Conservation (phyloP, 2,113 vertebrate species). For the Bubalus kerabau region DNA sequence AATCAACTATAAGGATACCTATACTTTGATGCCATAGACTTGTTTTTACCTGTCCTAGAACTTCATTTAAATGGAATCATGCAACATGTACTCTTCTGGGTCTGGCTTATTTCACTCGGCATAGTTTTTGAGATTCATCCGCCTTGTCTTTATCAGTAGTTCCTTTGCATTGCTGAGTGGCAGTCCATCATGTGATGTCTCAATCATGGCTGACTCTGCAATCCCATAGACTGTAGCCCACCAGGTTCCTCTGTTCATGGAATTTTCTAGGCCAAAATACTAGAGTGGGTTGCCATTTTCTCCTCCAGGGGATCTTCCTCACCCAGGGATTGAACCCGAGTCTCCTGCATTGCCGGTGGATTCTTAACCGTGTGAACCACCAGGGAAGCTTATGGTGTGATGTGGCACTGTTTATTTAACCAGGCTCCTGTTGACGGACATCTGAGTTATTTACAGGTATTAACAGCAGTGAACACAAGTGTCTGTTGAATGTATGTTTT, state of each 20-base stretch:
- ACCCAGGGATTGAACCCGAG: not conserved
- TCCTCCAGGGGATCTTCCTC: not conserved
- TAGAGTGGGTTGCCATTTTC: not conserved
- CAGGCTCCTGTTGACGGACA: not conserved
- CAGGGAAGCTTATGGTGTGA: not conserved
- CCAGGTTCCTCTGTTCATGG: not conserved
- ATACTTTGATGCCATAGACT: not conserved
- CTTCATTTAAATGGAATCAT: not conserved
- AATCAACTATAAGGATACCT: not conserved
- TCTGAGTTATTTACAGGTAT: not conserved
- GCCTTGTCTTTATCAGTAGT: too few species aligned
- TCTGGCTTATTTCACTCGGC: not conserved
- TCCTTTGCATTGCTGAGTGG: not conserved
- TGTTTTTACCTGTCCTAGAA: not conserved
- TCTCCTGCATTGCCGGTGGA: not conserved
- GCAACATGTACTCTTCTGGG: too few species aligned
- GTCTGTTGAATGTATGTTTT: not conserved
- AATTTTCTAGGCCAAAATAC: not conserved
- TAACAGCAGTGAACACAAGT: not conserved
- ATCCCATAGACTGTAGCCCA: not conserved
- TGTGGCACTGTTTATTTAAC: fast-evolving
- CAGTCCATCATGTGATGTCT: not conserved
- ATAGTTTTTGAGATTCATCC: not conserved
- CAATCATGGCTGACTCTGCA: not conserved
- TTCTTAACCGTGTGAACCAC: not conserved